Evolutionary conservation across 2,797 vertebrate species (phyloP), one percentile per base, ranked within the genome.

Genomic region (Heliangelus exortis): DNA sequence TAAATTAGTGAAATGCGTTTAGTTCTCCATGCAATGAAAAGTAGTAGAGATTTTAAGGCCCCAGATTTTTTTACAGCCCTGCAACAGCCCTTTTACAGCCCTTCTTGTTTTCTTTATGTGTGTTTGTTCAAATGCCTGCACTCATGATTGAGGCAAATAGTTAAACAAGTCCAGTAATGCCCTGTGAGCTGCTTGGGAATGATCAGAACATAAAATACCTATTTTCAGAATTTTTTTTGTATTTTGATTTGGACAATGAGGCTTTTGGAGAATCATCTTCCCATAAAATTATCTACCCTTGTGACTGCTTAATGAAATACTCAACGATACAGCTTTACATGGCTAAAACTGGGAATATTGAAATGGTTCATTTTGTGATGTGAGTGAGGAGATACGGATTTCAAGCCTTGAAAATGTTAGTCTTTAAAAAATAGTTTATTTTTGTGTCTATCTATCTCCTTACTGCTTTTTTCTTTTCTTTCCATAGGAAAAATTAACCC

Each of bases 401-500:
- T 74, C 34, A 55, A 83, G 61, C 26, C 0, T 12, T 81, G 65
- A 76, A 81, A 89, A 47, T 0, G 75, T 9, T 28, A 54, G 23
- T 62, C 6, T 92, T 93, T 47, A 12, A 12, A 65, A 89, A 67
- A 33, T 7, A 82, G n/a, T 25, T 86, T 59, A 53, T 91, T 90
- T 87, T 80, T 87, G 20, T 68, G 69, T 29, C 62, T 57, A 7
- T n/a, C 67, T 79, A 12, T 73, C 36, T 71, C 28, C 91, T 97
- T 73, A 96, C 53, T 92, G 16, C 93, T 87, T 92, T 93, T 53
- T 53, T 84, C 54, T 96, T 96, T 97, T 97, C 54, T 95, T 77
- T 96, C 75, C 97, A 55, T 97, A 99, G 99, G 99, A 99, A 90
- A 99, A 99, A 94, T 97, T 99, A 96, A 99, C 99, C 33, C 98